Evolutionary conservation across 2,888 invertebrate genomes (phyloP).

Genomic region (Hesperia comma): DNA sequence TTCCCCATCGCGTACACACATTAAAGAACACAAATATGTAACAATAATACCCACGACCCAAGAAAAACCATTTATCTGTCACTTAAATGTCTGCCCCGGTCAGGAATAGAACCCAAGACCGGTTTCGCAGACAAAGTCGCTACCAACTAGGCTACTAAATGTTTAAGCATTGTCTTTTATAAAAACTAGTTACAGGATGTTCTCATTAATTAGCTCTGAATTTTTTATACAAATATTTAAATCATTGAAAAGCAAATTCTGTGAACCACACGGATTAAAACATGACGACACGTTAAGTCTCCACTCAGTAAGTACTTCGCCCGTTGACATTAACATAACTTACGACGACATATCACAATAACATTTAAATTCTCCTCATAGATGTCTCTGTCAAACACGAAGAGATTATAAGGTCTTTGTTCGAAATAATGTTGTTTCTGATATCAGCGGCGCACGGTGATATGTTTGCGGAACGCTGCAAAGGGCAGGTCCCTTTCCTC

Average conservation of each 20-base stretch:
- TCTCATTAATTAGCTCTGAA: not conserved
- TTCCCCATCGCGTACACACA: too few species aligned
- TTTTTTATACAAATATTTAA: not conserved
- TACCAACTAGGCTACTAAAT: too few species aligned
- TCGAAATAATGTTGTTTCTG: conserved; percentile 45
- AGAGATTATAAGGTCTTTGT: conserved; percentile 36
- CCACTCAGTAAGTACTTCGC: not conserved
- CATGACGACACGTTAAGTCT: not conserved
- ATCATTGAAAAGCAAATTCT: not conserved
- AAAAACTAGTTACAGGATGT: too few species aligned
- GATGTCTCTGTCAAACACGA: conserved; percentile 36
- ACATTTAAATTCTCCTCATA: conserved; percentile 28
- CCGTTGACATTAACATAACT: conserved; percentile 22
- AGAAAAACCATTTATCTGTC: too few species aligned
- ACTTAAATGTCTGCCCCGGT: too few species aligned
- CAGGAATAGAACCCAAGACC: too few species aligned
- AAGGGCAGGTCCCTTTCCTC: conserved; percentile 54
- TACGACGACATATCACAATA: conserved; percentile 29
- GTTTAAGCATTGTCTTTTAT: too few species aligned
- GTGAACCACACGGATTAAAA: too few species aligned
- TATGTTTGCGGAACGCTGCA: conserved; percentile 46
- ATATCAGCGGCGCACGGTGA: conserved; percentile 39
- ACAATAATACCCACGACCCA: too few species aligned
- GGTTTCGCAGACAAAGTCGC: too few species aligned
- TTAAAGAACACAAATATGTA: too few species aligned